Evolutionary conservation across 2,797 vertebrate genomes (phyloP).

Genomic region (Myioborus melanocephalus): DNA sequence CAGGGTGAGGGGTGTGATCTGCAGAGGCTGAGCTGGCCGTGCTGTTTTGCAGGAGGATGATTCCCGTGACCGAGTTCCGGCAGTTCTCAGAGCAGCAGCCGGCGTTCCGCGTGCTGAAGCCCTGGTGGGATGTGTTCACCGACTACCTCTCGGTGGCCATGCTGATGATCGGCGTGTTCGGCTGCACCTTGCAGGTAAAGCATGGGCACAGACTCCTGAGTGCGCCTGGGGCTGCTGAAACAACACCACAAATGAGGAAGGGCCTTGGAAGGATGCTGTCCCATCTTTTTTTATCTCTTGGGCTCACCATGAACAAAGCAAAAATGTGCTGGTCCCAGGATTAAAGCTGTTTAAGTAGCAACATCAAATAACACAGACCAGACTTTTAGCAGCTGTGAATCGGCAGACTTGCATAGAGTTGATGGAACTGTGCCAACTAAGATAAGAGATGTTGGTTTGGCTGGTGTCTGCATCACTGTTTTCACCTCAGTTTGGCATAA

Average conservation of each 20-base stretch:
- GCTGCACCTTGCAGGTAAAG: slow-evolving; percentile 94
- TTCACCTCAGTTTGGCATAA: not conserved
- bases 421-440: not conserved
- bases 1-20: rapidly evolving
- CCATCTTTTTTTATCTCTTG: not conserved
- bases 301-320: not conserved
- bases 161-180: slow-evolving; percentile 98
- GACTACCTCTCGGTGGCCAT: slow-evolving; percentile 96
- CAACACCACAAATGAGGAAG: not conserved
- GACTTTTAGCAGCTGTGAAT: not conserved
- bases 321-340: not conserved
- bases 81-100: slow-evolving; percentile 98
- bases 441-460: slow-evolving; percentile 19
- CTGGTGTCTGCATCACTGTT: not conserved
- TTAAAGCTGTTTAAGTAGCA: slow-evolving; percentile 28
- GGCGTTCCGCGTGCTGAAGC: slow-evolving; percentile 95
- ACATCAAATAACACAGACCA: not conserved
- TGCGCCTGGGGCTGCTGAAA: not conserved
- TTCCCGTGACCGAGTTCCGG: slow-evolving; percentile 97
- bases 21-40: not conserved
- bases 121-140: slow-evolving; percentile 99
- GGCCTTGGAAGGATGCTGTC: not conserved
- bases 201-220: rapidly evolving
- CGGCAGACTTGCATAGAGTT: not conserved
- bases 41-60: slow-evolving; percentile 87